Evolutionary conservation across 2,888 invertebrate genomes (phyloP), one percentile per base, ranked within the genome.

Genomic region (Metacarcinus magister): DNA sequence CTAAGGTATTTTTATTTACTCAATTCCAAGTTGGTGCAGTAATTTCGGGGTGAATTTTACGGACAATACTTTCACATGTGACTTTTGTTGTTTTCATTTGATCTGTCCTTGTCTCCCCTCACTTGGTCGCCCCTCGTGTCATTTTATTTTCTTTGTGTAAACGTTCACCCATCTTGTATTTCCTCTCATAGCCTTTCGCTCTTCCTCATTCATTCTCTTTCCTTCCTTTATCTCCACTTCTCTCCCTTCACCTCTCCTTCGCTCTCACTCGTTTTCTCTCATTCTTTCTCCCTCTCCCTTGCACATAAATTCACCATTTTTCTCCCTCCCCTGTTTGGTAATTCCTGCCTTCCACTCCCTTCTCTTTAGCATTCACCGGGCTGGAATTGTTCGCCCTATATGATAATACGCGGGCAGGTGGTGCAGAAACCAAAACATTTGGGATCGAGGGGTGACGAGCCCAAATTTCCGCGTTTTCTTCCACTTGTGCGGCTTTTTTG

Each of bases 351-450:
- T 67, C 67, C 94, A 60, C 90, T 90, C 94, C 93, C 87, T 87
- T 92, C 95, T 95, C 95, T 95, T 95, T 92, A 95, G 92, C 95
- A 95, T 95, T 95, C 95, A 95, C 67, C 95, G 92, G 95, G 92
- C 93, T 87, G 95, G 95, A 95, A 95, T 92, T 92, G 95, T 87
- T 95, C 95, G 90, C 95, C 95, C 95, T 95, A 95, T 89, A 95
- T 95, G 95, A 95, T 95, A 95, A 95, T 95, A 95, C 93, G 87
- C 48, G 39, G 93, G n/a, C 87, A 95, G 93, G 82, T 95, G 92
- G 87, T 46, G 82, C 87, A 67, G 95, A 95, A 95, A 95, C 87
- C 95, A 46, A 95, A 95, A 95, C 95, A 95, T 95, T 95, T n/a
- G 39, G 48, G 87, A 87, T 82, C 82, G 87, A 92, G 95, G 95